Evolutionary conservation across 1,140 invertebrate genomes (phyloP).

Genomic region (Bombyx mori): DNA sequence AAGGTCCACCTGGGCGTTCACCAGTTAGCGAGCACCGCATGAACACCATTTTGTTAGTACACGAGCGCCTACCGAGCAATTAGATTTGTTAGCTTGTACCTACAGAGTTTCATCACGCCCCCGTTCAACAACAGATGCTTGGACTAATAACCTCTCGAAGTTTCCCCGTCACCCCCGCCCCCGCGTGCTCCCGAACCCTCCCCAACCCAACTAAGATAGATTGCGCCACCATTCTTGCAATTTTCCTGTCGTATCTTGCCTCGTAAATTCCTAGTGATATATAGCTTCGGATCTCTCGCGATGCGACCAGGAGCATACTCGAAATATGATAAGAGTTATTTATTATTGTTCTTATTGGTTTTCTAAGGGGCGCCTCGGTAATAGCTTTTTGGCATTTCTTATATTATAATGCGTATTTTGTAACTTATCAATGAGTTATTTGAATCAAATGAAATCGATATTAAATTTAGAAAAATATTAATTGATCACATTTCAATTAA

Average conservation of each 20-base stretch:
- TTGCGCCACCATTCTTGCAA: slow-evolving; percentile 84
- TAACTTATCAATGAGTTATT: not conserved
- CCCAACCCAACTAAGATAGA: slow-evolving; percentile 77
- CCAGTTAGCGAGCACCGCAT: slow-evolving; percentile 57
- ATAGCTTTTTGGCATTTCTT: slow-evolving; percentile 34
- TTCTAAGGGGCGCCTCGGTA: slow-evolving; percentile 51
- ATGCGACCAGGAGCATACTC: slow-evolving; percentile 73
- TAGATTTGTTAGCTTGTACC: slow-evolving; percentile 70
- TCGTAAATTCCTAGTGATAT: slow-evolving; percentile 82
- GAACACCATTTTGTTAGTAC: slow-evolving; percentile 62
- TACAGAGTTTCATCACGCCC: slow-evolving; percentile 64
- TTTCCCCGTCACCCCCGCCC: slow-evolving; percentile 49
- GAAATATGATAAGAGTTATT: slow-evolving; percentile 72
- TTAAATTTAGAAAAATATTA: too few relatives aligned
- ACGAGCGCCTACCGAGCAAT: slow-evolving; percentile 68
- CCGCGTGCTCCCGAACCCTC: slow-evolving; percentile 45
- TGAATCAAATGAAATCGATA: too few relatives aligned
- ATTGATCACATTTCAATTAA: too few relatives aligned
- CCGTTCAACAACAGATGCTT: slow-evolving; percentile 72
- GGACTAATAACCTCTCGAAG: slow-evolving; percentile 74
- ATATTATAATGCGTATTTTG: not conserved
- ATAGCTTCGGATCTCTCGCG: slow-evolving; percentile 78
- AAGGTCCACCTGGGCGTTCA: slow-evolving; percentile 52
- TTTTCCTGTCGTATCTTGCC: slow-evolving; percentile 84
- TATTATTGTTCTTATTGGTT: slow-evolving; percentile 72